phyloP scores from a whole-genome alignment of 2,888 invertebrate genomes.

The Belgica antarctica region DNA sequence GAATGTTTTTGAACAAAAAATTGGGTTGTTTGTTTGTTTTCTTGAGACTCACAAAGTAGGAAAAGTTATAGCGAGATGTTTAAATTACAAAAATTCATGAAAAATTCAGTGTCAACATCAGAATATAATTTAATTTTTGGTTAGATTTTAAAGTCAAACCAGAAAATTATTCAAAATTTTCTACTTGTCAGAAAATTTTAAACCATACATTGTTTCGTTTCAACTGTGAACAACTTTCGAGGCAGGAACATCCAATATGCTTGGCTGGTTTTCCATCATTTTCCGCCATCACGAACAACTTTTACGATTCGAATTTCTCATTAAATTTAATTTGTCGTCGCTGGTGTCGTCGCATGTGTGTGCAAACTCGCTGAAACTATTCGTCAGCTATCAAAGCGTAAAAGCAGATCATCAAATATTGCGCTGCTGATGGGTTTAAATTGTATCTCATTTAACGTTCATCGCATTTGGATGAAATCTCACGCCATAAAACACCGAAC shows the following conservation, averaged over 20 bases:
- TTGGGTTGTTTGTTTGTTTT: background rate
- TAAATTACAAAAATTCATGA: no score
- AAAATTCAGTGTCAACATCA: no score
- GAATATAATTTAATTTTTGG: no score
- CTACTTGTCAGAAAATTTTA: background rate
- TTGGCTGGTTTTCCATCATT: conserved; percentile 39
- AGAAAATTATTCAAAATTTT: no score
- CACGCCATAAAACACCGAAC: conserved; percentile 1
- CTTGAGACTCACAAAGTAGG: no score
- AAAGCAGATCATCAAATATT: conserved; percentile 41
- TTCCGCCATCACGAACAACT: conserved; percentile 23
- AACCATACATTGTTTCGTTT: conserved; percentile 32
- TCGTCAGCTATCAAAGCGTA: conserved; percentile 36
- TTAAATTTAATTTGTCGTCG: conserved; percentile 33
- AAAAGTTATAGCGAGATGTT: no score
- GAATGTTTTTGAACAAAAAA: background rate
- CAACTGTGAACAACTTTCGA: conserved; percentile 22
- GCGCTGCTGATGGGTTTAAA: conserved; percentile 7
- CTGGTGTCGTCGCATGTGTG: background rate
- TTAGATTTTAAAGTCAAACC: no score
- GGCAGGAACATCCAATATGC: conserved; percentile 30
- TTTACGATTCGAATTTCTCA: conserved; percentile 33
- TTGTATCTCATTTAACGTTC: conserved; percentile 24
- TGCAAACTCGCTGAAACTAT: conserved; percentile 26
- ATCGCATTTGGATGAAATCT: conserved; percentile 22